Evolutionary conservation across 2,113 vertebrate species (phyloP).

Genomic region (Eretmochelys imbricata): DNA sequence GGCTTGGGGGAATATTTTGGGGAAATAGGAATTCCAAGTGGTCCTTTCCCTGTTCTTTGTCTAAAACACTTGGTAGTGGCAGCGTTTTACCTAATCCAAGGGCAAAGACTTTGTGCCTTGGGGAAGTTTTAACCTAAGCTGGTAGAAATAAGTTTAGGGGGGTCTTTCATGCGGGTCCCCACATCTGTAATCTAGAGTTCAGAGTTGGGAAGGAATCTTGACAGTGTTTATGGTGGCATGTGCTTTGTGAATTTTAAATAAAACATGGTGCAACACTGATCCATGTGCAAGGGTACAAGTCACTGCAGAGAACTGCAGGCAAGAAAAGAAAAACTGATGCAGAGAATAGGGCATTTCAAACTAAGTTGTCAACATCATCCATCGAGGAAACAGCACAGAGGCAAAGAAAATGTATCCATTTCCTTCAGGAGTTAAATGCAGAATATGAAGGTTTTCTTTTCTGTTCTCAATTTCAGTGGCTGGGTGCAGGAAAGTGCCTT

Average conservation of each 20-base stretch:
- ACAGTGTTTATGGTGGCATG: not conserved
- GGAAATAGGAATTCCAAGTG: too few species aligned
- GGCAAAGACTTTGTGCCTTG: too few species aligned
- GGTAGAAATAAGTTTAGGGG: too few species aligned
- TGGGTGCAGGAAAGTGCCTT: not conserved
- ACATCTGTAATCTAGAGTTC: too few species aligned
- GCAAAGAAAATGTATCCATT: constrained; percentile 40
- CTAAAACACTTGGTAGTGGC: too few species aligned
- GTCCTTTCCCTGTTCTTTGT: too few species aligned
- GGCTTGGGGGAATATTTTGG: too few species aligned
- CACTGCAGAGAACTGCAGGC: not conserved
- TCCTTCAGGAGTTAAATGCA: not conserved
- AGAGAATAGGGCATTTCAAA: not conserved
- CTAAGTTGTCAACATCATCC: not conserved
- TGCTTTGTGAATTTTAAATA: not conserved
- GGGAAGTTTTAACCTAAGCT: too few species aligned
- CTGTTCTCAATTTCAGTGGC: constrained; percentile 23
- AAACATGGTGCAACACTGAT: not conserved
- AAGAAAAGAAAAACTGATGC: not conserved
- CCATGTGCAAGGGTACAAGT: not conserved
- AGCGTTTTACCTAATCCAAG: too few species aligned
- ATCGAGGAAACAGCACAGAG: not conserved
- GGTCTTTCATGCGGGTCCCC: too few species aligned
- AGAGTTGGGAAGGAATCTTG: too few species aligned
- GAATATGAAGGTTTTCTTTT: not conserved